Percentiles rank a stretch among this genome's conserved stretches.
Conservation (phyloP, 2,113 vertebrate genomes). For the Halcyon senegalensis region DNA sequence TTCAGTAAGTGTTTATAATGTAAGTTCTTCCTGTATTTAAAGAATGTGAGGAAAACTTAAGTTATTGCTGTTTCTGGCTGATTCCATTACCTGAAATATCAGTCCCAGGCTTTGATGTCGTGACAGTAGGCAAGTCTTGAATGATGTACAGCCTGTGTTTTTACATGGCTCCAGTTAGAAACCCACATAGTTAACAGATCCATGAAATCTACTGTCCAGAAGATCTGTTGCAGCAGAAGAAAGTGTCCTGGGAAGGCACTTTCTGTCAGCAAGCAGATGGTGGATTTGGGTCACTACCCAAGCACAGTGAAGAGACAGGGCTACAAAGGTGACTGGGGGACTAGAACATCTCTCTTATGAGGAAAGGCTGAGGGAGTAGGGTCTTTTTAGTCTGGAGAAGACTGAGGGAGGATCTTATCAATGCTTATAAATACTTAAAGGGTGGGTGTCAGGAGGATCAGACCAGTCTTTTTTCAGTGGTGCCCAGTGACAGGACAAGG, state of each 20-base stretch:
- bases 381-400: too few relatives aligned
- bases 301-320: background rate
- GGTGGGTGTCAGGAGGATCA: too few relatives aligned
- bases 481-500: too few relatives aligned
- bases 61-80: conserved; percentile 10
- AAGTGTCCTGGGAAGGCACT: background rate
- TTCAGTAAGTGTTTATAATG: background rate
- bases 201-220: background rate
- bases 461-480: too few relatives aligned
- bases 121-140: background rate
- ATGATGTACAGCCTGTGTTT: background rate
- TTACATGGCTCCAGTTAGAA: background rate
- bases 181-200: background rate
- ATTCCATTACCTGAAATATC: background rate
- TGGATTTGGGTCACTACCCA: background rate
- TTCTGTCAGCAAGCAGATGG: background rate
- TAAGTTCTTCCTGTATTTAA: background rate
- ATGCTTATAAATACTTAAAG: too few relatives aligned
- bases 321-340: too few relatives aligned
- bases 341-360: too few relatives aligned
- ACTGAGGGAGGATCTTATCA: too few relatives aligned
- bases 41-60: background rate
- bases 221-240: background rate
- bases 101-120: background rate
- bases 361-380: too few relatives aligned